Evolutionary conservation across 2,113 vertebrate species (phyloP).

Genomic region (Camelus dromedarius): DNA sequence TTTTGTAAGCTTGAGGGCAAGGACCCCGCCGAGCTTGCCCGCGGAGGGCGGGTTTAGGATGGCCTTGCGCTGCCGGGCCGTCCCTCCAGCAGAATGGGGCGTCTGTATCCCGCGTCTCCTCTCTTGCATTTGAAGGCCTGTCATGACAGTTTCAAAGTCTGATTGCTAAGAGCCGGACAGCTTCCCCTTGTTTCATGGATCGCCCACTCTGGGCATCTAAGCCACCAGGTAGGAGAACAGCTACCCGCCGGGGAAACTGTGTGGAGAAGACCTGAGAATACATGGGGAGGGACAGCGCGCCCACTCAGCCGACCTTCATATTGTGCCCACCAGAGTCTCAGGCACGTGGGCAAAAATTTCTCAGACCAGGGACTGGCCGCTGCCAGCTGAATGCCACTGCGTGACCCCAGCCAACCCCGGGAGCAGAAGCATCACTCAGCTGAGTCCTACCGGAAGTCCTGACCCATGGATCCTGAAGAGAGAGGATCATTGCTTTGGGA

Average conservation of each 20-base stretch:
- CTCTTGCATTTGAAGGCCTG: background rate
- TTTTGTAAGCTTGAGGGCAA: background rate
- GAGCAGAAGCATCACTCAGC: background rate
- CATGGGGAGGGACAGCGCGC: too few relatives aligned
- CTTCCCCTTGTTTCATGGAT: background rate
- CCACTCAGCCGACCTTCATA: background rate
- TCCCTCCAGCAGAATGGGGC: too few relatives aligned
- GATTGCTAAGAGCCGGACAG: background rate
- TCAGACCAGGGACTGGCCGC: background rate
- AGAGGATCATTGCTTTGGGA: background rate
- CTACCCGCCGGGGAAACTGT: background rate
- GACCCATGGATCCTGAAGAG: background rate
- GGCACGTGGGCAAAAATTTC: background rate
- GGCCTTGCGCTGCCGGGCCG: background rate
- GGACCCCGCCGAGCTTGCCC: background rate
- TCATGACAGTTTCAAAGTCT: background rate
- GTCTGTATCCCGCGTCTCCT: background rate
- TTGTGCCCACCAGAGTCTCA: background rate
- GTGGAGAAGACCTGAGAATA: background rate
- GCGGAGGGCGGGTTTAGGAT: background rate
- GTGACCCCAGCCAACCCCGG: background rate
- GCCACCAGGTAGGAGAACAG: background rate
- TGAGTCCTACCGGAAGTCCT: background rate
- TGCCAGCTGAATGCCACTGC: background rate
- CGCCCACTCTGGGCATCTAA: background rate